Conservation (phyloP, 1,140 invertebrate genomes). For the Lepidurus apus region DNA sequence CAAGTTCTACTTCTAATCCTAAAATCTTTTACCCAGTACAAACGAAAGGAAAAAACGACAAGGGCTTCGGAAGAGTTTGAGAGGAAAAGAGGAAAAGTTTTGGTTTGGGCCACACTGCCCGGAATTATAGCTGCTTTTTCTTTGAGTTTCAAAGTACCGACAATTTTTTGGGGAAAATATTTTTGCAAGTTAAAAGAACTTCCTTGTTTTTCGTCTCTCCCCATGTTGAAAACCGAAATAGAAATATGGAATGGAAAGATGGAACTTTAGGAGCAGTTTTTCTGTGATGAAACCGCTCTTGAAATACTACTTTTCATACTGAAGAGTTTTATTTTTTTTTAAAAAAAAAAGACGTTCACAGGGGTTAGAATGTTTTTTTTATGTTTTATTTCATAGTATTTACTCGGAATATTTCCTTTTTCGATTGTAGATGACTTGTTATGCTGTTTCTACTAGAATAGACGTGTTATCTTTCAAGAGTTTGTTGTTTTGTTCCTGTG, state of each 20-base stretch:
- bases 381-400: slow-evolving; percentile 18
- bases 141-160: neutral
- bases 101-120: slow-evolving; percentile 2
- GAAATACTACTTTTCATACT: neutral
- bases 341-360: neutral
- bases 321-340: neutral
- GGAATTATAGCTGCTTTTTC: neutral
- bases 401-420: neutral
- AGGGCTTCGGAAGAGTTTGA: neutral
- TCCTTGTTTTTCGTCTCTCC: neutral
- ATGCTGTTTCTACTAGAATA: slow-evolving; percentile 2
- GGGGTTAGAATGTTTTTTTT: neutral
- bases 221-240: neutral
- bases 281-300: slow-evolving; percentile 19
- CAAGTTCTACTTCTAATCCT: too few species aligned
- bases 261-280: slow-evolving; percentile 11
- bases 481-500: neutral
- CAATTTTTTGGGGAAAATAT: neutral
- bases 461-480: slow-evolving; percentile 10
- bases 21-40: neutral
- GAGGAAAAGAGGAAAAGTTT: neutral
- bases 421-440: slow-evolving; percentile 8
- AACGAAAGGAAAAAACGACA: neutral
- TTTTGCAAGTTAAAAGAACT: neutral
- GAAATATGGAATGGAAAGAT: neutral